Percentiles rank a stretch among this genome's conserved stretches.
Evolutionary conservation across 2,113 vertebrate species (phyloP).

Genomic region (Cyphomyrus plagiostoma): DNA sequence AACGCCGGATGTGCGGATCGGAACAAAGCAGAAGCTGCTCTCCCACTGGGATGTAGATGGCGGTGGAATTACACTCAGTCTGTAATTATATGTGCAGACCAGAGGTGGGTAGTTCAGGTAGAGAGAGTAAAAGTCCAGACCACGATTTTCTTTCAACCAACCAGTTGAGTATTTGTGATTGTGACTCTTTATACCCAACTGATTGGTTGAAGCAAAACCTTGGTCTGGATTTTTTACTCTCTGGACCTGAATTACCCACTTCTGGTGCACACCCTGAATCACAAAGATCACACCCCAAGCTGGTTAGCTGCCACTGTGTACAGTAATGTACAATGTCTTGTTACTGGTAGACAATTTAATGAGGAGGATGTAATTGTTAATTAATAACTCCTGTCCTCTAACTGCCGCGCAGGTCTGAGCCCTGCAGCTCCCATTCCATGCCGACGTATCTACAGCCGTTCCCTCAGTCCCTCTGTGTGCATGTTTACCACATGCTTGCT

Average conservation of each 20-base stretch:
- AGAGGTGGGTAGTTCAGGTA: neutral
- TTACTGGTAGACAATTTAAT: neutral
- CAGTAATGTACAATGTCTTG: neutral
- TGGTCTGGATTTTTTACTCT: neutral
- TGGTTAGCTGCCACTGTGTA: neutral
- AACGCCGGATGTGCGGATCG: neutral
- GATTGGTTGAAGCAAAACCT: neutral
- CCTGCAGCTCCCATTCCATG: neutral
- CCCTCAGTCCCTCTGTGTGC: neutral
- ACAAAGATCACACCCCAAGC: neutral
- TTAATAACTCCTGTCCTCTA: neutral
- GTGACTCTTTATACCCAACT: neutral
- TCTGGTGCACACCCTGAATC: neutral
- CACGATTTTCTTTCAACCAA: neutral
- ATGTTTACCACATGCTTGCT: neutral
- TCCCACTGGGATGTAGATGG: neutral
- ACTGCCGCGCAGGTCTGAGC: neutral
- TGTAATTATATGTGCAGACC: neutral
- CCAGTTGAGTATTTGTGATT: neutral
- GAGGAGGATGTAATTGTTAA: neutral
- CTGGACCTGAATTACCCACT: neutral
- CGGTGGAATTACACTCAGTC: neutral
- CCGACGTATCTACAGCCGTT: neutral
- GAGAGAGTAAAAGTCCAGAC: neutral
- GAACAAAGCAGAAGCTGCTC: neutral